Evolutionary conservation across 1,140 invertebrate species (phyloP).

Genomic region (Caenorhabditis briggsae): DNA sequence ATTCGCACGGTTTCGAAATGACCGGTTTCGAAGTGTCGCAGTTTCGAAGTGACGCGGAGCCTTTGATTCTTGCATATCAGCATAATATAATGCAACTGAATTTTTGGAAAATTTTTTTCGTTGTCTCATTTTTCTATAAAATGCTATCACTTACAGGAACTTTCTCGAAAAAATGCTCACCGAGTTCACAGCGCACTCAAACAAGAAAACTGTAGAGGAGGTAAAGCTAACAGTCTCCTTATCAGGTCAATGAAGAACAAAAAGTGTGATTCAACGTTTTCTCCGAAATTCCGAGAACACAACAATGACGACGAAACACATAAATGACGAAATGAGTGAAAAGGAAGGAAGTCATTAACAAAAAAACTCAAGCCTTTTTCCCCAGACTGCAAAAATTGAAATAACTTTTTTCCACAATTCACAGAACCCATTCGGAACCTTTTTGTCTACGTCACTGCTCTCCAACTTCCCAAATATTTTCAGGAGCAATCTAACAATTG

Average conservation of each 20-base stretch:
- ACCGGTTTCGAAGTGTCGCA: no score
- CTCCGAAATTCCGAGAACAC: background rate
- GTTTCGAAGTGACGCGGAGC: no score
- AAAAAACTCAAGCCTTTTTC: background rate
- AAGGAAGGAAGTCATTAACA: constrained; percentile 43
- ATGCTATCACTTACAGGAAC: no score
- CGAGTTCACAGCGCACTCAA: no score
- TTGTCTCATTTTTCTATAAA: no score
- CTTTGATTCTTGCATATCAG: no score
- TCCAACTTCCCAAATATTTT: background rate
- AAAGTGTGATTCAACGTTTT: background rate
- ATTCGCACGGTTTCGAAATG: no score
- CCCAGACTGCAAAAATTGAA: constrained; percentile 30
- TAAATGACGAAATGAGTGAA: background rate
- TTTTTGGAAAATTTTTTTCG: no score
- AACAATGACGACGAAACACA: background rate
- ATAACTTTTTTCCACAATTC: background rate
- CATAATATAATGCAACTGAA: no score
- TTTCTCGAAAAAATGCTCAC: no score
- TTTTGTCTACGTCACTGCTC: background rate
- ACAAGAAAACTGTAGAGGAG: no score
- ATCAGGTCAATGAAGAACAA: background rate
- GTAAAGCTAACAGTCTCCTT: background rate
- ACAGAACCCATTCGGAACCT: background rate
- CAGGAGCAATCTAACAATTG: background rate